Evolutionary conservation across 2,888 invertebrate genomes (phyloP).

Genomic region (Netelia melanura): DNA sequence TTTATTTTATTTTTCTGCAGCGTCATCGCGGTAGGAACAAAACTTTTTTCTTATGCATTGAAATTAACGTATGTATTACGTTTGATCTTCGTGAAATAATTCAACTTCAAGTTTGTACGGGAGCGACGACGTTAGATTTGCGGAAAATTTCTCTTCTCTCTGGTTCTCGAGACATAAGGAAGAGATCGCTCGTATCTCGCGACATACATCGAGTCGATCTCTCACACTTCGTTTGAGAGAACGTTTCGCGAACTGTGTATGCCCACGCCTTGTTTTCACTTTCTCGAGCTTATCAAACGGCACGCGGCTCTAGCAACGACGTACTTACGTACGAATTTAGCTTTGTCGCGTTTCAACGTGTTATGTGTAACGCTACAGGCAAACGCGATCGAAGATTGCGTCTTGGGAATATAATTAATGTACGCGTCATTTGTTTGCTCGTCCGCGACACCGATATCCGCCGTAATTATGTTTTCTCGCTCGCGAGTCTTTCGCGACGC

Average conservation of each 20-base stretch:
- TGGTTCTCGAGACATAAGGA: neutral
- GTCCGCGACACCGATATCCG: conserved; percentile 17
- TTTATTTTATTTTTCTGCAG: neutral
- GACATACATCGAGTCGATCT: conserved; percentile 12
- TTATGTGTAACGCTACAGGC: conserved; percentile 16
- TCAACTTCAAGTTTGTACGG: conserved; percentile 4
- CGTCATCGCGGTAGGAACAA: neutral
- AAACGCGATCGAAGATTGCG: conserved; percentile 44
- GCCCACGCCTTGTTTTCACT: conserved; percentile 61
- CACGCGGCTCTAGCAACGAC: conserved; percentile 45
- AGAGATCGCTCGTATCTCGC: too few species aligned
- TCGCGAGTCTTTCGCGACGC: neutral
- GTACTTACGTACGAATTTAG: conserved; percentile 15
- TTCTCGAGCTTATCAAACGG: conserved; percentile 63
- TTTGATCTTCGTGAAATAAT: conserved; percentile 5
- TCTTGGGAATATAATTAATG: conserved; percentile 48
- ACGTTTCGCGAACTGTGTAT: conserved; percentile 41
- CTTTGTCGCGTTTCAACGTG: neutral
- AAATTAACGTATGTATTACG: neutral
- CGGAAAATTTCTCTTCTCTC: neutral
- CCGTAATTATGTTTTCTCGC: conserved; percentile 9
- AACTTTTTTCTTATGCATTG: neutral
- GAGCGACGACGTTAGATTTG: neutral
- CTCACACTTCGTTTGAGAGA: conserved; percentile 35
- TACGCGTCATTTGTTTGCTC: conserved; percentile 45